Evolutionary conservation across 1,140 invertebrate species (phyloP).

Genomic region (Zaprionus kolodkinae): DNA sequence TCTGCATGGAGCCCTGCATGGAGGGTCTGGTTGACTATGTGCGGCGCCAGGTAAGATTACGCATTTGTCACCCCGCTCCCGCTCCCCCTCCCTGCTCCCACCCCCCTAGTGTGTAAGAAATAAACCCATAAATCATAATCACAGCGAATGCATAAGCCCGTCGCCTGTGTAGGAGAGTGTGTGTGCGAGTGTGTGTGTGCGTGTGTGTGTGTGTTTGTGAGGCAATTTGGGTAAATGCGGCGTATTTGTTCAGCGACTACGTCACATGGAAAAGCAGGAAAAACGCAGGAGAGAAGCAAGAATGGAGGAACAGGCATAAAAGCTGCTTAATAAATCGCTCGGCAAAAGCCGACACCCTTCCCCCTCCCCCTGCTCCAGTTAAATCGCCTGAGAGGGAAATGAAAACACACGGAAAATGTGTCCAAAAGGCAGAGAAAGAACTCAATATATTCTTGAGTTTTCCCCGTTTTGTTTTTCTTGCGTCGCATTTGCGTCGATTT

Average conservation of each 20-base stretch:
- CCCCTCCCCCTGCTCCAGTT: too few relatives aligned
- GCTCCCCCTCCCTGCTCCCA: neutral
- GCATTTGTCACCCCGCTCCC: constrained; percentile 33
- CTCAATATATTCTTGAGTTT: constrained; percentile 43
- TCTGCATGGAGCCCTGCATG: constrained; percentile 99
- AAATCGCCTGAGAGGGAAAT: constrained; percentile 67
- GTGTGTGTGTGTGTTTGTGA: neutral
- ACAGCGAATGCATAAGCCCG: constrained; percentile 43
- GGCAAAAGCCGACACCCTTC: constrained; percentile 28
- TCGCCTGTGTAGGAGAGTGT: constrained; percentile 1
- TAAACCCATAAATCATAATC: constrained; percentile 51
- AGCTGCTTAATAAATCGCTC: constrained; percentile 62
- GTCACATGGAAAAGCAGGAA: constrained; percentile 46
- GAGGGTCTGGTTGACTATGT: constrained; percentile 98
- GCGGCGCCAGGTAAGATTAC: constrained; percentile 90
- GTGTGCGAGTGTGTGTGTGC: constrained; percentile 10
- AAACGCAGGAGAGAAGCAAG: constrained; percentile 14
- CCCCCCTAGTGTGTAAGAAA: constrained; percentile 2
- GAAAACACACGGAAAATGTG: constrained; percentile 56
- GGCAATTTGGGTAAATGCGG: constrained; percentile 53
- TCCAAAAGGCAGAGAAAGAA: constrained; percentile 27
- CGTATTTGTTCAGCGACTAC: constrained; percentile 48
- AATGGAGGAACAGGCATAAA: constrained; percentile 15
- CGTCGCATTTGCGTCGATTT: constrained; percentile 75
- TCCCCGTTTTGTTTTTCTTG: constrained; percentile 52